phyloP scores from a whole-genome alignment of 2,888 invertebrate species.

The Nephrotoma flavescens region DNA sequence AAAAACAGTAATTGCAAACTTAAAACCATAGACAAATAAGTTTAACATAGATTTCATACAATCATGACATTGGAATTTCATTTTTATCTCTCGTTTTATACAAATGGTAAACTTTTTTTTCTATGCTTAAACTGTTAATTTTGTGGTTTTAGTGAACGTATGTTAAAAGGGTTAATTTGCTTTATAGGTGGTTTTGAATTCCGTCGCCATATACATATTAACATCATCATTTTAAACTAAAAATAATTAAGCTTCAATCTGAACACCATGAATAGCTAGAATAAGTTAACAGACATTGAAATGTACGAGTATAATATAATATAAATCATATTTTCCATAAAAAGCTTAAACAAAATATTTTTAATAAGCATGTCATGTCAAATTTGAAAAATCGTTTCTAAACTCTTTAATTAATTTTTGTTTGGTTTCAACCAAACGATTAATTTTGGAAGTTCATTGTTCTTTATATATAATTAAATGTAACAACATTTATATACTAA shows the following conservation, averaged over 20 bases:
- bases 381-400: background rate
- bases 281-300: background rate
- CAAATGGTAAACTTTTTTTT: too few relatives aligned
- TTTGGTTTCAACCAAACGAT: background rate
- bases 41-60: too few relatives aligned
- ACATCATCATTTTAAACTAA: background rate
- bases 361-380: background rate
- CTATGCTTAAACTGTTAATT: background rate
- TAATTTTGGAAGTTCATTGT: background rate
- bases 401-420: background rate
- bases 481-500: background rate
- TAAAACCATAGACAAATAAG: too few relatives aligned
- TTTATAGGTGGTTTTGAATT: background rate
- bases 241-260: background rate
- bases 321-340: background rate
- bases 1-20: background rate
- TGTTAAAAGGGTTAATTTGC: background rate
- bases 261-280: background rate
- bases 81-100: too few relatives aligned
- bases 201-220: background rate
- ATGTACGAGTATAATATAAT: background rate
- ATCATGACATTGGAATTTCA: too few relatives aligned
- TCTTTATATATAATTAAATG: background rate
- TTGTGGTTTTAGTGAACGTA: background rate
- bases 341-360: background rate